Base-by-base conservation (phyloP, 2,113 vertebrate species). In the Oncorhynchus gorbuscha region DNA sequence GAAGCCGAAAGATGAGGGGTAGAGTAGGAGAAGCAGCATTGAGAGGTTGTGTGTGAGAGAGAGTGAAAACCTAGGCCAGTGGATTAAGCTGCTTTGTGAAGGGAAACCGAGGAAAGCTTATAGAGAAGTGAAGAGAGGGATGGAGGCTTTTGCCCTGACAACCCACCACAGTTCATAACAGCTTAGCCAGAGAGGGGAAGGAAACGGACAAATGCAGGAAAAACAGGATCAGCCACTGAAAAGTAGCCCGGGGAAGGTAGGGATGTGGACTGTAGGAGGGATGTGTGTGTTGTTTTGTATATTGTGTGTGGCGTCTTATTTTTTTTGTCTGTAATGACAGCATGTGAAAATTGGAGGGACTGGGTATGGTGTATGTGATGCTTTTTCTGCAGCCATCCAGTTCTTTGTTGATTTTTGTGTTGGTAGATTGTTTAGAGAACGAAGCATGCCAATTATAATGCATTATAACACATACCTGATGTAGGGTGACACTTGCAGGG, bases 191-290 rank as follows among this genome's bases (percentile, higher is more conserved):
- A 71, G 39, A 45, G 39, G 39, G 39, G 39, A 61, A 61, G 28
- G 67, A 80, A 55, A 62, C 69, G 55, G 73, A 76, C 9, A 45
- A 65, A 66, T 72, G 69, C 73, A 45, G 58, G 73, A 80, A 49
- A 76, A 80, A 67, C 16, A 75, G 22, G 69, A 76, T 14, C 5
- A 69, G 18, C 62, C 35, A 76, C 61, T 45, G 49, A 80, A 68
- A 69, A 59, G 68, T 24, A 26, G 32, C 55, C 49, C 4, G n/a
- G 69, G 73, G 16, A 76, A 76, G 69, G 78, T 80, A 75, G 49
- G 74, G 39, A 28, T 49, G 45, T 39, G 58, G 11, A 14, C 16
- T 9, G 62, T 14, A 62, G 8, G 12, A 28, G 20, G 11, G 6
- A 18, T 18, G 66, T 55, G 20, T 76, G 67, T 39, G 16, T 64